phyloP scores from a whole-genome alignment of 37 sponge, comb jelly and placozoan genomes.

The Spongia lamella region DNA sequence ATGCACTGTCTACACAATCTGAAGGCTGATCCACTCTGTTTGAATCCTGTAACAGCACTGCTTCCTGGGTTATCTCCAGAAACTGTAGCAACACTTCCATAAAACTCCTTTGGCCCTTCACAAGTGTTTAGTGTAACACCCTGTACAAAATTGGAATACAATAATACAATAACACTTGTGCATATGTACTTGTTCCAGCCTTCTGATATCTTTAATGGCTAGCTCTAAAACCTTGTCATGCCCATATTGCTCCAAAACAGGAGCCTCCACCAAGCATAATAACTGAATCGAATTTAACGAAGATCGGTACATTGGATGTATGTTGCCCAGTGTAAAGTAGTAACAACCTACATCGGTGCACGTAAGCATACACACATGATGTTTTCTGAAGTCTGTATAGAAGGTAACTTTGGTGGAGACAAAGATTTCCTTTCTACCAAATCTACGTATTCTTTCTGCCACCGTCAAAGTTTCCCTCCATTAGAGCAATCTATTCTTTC shows the following conservation, averaged over 20 bases:
- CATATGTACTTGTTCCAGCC: conserved; percentile 16
- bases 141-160: too few species aligned
- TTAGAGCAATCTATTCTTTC: too few species aligned
- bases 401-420: too few species aligned
- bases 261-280: neutral
- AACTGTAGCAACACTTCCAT: conserved; percentile 24
- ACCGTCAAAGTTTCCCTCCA: too few species aligned
- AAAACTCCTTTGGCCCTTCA: neutral
- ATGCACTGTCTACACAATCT: conserved; percentile 27
- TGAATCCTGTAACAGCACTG: conserved; percentile 22
- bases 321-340: conserved; percentile 43
- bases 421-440: too few species aligned
- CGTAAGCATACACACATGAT: too few species aligned
- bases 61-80: conserved; percentile 42
- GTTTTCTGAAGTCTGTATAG: too few species aligned
- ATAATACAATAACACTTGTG: too few species aligned
- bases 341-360: conserved; percentile 14
- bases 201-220: conserved; percentile 19
- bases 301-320: conserved; percentile 20
- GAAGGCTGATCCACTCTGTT: conserved; percentile 16
- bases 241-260: conserved; percentile 11
- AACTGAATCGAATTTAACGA: conserved; percentile 18
- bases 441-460: too few species aligned
- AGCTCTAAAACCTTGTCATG: conserved; percentile 29
- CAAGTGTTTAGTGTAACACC: conserved; percentile 3